Percentiles rank a stretch among this genome's conserved stretches.
Evolutionary conservation across 2,888 invertebrate genomes (phyloP).

Genomic region (Cetonia aurata): DNA sequence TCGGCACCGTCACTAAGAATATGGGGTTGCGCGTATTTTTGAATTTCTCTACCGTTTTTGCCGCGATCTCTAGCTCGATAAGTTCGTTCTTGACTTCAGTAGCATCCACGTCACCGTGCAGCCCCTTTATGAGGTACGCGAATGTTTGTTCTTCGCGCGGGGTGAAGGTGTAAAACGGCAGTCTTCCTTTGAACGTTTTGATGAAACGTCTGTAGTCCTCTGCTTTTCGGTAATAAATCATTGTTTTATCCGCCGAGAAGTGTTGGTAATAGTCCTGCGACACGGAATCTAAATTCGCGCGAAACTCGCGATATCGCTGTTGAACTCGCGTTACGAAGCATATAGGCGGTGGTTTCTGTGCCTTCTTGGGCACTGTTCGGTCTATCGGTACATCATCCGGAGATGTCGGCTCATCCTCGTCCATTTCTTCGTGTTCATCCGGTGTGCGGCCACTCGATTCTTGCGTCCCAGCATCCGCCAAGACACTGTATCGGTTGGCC

Average conservation of each 20-base stretch:
- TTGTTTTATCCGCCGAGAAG: neutral
- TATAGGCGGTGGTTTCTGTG: neutral
- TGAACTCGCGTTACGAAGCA: neutral
- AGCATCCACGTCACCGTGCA: too few relatives aligned
- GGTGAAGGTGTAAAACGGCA: neutral
- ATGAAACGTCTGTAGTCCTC: neutral
- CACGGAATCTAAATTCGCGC: neutral
- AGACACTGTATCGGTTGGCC: too few relatives aligned
- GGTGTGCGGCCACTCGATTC: too few relatives aligned
- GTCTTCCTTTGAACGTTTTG: too few relatives aligned
- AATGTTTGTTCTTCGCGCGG: neutral
- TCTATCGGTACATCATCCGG: too few relatives aligned
- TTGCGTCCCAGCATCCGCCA: too few relatives aligned
- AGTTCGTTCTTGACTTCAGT: neutral
- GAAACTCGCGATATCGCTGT: neutral
- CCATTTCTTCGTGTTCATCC: too few relatives aligned
- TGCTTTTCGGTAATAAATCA: neutral
- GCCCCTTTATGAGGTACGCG: neutral
- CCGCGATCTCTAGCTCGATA: neutral
- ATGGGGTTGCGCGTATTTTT: neutral
- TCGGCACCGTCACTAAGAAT: too few relatives aligned
- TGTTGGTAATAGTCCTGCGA: neutral
- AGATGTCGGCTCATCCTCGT: too few relatives aligned
- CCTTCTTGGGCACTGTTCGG: neutral
- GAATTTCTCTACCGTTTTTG: neutral